phyloP scores from a whole-genome alignment of 2,113 vertebrate genomes.

The Glaucidium brasilianum region DNA sequence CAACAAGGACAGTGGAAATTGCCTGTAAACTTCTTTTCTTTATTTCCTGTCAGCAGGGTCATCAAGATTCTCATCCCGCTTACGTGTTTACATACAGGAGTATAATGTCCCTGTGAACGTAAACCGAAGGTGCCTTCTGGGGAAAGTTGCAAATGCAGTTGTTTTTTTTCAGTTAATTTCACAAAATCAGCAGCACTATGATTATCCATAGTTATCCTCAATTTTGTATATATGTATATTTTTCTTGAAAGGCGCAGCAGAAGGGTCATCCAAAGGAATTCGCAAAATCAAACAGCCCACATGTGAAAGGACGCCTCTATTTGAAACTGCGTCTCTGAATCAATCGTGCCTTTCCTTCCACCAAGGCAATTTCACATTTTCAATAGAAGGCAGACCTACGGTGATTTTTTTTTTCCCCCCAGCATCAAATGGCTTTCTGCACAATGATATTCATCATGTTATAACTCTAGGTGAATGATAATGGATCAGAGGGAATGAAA shows the following conservation, averaged over 20 bases:
- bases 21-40: slow-evolving; percentile 40
- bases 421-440: slow-evolving; percentile 56
- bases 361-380: slow-evolving; percentile 52
- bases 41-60: slow-evolving; percentile 22
- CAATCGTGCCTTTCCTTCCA: slow-evolving; percentile 33
- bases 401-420: background rate
- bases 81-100: background rate
- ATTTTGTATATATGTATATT: background rate
- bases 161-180: background rate
- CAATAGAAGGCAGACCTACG: slow-evolving; percentile 56
- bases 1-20: slow-evolving; percentile 49
- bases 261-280: slow-evolving; percentile 4
- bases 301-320: background rate
- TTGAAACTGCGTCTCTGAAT: slow-evolving; percentile 20
- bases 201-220: background rate
- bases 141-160: background rate
- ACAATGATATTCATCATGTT: slow-evolving; percentile 69
- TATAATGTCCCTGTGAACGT: background rate
- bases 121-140: slow-evolving; percentile 13
- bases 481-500: slow-evolving; percentile 69
- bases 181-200: background rate
- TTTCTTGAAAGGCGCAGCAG: background rate
- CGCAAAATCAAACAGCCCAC: background rate
- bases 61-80: slow-evolving; percentile 32
- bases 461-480: slow-evolving; percentile 69